A percentile compares a stretch with the other conserved stretches of the same genome.
phyloP scores from a whole-genome alignment of 1,140 invertebrate genomes.

The Bombyx mori region ASM3026992v2 NC_085112.1:6191501-6192000 shows the following conservation, averaged over 20 bases:
- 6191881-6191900: constrained; percentile 30
- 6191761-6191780: constrained; percentile 61
- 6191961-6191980: constrained; percentile 8
- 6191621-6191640: no score
- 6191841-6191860: constrained; percentile 53
- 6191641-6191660: no score
- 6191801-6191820: constrained; percentile 64
- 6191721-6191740: constrained; percentile 12
- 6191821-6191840: constrained; percentile 63
- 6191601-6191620: no score
- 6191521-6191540: no score
- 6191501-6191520: no score
- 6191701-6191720: no score
- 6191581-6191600: no score
- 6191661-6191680: no score
- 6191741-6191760: constrained; percentile 41
- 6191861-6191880: constrained; percentile 44
- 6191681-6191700: no score
- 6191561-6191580: no score
- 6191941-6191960: constrained; percentile 18
- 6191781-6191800: constrained; percentile 70
- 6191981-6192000: background rate
- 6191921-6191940: constrained; percentile 12
- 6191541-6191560: no score
- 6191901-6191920: constrained; percentile 21